Conservation (phyloP, 2,888 invertebrate species). For the Camponotus fellah region DNA sequence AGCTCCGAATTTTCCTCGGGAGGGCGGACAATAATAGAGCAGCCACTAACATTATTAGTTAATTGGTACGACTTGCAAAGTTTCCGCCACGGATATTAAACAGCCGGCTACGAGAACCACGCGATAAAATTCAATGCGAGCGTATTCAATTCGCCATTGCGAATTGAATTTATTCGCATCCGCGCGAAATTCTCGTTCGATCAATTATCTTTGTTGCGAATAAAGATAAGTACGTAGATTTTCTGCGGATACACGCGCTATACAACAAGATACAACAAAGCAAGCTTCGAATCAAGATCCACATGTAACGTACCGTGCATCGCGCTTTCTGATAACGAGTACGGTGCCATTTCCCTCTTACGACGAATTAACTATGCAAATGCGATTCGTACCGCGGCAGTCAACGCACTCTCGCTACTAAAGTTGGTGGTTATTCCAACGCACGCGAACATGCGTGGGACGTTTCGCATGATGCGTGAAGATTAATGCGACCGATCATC, state of each 20-base stretch:
- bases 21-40: conserved; percentile 61
- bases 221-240: conserved; percentile 14
- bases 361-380: conserved; percentile 74
- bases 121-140: conserved; percentile 56
- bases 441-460: conserved; percentile 68
- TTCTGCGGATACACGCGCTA: neutral
- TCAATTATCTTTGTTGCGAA: neutral
- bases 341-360: conserved; percentile 75
- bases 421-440: conserved; percentile 59
- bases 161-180: neutral
- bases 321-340: conserved; percentile 72
- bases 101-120: conserved; percentile 51
- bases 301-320: conserved; percentile 57
- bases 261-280: neutral
- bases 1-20: conserved; percentile 52
- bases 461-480: conserved; percentile 33
- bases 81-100: conserved; percentile 67
- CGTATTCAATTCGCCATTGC: conserved; percentile 39
- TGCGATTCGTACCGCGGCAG: conserved; percentile 70
- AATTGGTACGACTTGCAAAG: neutral
- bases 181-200: neutral
- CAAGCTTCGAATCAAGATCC: conserved; percentile 34
- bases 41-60: conserved; percentile 37
- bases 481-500: conserved; percentile 29
- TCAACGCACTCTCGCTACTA: conserved; percentile 70